Evolutionary conservation across 2,113 vertebrate genomes (phyloP).

Genomic region (Tenebrosternarchus preto): DNA sequence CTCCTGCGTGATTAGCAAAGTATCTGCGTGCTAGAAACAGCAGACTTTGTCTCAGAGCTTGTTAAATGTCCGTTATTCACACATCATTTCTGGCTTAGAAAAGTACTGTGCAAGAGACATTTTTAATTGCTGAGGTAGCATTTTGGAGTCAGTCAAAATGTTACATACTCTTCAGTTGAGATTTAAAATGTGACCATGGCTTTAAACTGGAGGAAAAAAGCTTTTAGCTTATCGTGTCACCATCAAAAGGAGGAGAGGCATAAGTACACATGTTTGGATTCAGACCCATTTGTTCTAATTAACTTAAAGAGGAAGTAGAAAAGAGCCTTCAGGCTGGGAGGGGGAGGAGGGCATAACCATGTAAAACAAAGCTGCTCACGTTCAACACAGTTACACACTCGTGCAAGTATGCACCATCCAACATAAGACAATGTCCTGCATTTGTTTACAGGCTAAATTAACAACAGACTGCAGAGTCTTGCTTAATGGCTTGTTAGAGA

Average conservation of each 20-base stretch:
- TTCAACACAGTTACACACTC: slow-evolving; percentile 64
- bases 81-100: slow-evolving; percentile 26
- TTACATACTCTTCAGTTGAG: slow-evolving; percentile 6
- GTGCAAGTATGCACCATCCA: slow-evolving; percentile 68
- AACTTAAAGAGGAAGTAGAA: slow-evolving; percentile 30
- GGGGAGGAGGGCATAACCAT: background rate
- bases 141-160: background rate
- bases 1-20: slow-evolving; percentile 39
- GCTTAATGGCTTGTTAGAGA: slow-evolving; percentile 55
- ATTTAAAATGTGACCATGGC: background rate
- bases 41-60: slow-evolving; percentile 34
- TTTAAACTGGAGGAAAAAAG: background rate
- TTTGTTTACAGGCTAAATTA: slow-evolving; percentile 68
- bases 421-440: slow-evolving; percentile 68
- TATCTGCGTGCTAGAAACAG: slow-evolving; percentile 25
- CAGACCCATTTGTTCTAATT: slow-evolving; percentile 47
- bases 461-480: slow-evolving; percentile 63
- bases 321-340: background rate
- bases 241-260: slow-evolving; percentile 29
- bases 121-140: background rate
- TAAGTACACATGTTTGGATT: slow-evolving; percentile 37
- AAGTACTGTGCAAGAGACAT: slow-evolving; percentile 35
- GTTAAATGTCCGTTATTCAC: slow-evolving; percentile 35
- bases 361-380: slow-evolving; percentile 32
- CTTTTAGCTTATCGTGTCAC: background rate